Base-by-base conservation (phyloP, 2,113 vertebrate species). In the Eretmodus cyanostictus region DNA sequence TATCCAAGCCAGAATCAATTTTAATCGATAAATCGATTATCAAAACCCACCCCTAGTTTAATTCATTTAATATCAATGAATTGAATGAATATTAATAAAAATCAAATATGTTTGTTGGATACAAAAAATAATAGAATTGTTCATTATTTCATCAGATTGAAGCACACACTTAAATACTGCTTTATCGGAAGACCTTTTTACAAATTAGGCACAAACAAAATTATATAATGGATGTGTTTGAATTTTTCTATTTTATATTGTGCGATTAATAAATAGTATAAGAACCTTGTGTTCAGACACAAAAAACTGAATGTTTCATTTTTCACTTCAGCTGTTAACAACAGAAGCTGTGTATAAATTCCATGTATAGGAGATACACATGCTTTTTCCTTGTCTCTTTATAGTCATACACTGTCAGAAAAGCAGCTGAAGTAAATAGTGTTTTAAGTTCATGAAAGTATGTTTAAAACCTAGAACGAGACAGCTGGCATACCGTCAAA, bases 401-500 rank as follows among this genome's bases (percentile, higher is more conserved):
- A 53, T 92, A 81, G 85, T 80, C 38, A 61, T 54, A 29, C 34
- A n/a, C 54, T 87, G 27, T 84, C 63, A 86, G 34, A 81, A 71
- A 80, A 45, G 88, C 80, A 82, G 80, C 82, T 80, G 87, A 81
- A 86, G 82, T 93, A 88, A 92, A 92, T 89, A 89, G 27, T 90
- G 68, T 92, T 86, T 79, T 42, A 57, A 92, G 84, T 91, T 91
- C 51, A 90, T 91, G 86, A 87, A 91, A 89, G 90, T 83, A 91
- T 84, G 45, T 88, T 89, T 92, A 76, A 93, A 89, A 86, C 82
- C 86, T 31, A 81, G 8, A 89, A 87, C 3, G n/a, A 92, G 93
- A 89, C 92, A 90, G 91, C 87, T 93, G 94, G 82, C 81, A 88
- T 54, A 81, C 80, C 66, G 85, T 93, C 90, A 94, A 91, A 95